Evolutionary conservation across 2,797 vertebrate genomes (phyloP).

Genomic region (Knipowitschia caucasica): DNA sequence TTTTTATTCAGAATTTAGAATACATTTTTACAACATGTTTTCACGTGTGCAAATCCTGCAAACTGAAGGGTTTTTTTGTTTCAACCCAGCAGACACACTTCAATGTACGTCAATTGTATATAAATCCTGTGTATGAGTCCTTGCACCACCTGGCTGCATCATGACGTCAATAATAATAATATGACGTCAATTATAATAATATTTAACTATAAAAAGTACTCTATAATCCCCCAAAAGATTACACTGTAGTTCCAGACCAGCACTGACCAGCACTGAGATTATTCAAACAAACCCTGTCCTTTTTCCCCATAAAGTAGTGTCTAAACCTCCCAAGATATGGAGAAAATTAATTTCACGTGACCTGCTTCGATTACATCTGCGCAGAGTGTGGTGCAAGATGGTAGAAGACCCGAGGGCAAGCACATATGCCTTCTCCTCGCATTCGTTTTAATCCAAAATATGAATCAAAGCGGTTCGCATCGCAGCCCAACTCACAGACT

Average conservation of each 20-base stretch:
- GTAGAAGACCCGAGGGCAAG: not conserved
- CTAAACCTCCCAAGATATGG: conserved; percentile 2
- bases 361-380: conserved; percentile 7
- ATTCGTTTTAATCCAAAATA: not conserved
- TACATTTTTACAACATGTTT: no score
- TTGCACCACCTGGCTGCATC: not conserved
- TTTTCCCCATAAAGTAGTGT: conserved; percentile 1
- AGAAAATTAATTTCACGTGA: conserved; percentile 7
- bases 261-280: not conserved
- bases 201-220: no score
- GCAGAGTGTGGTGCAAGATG: not conserved
- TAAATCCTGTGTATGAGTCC: not conserved
- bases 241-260: conserved; percentile 1
- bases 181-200: not conserved
- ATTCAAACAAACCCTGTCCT: conserved; percentile 1
- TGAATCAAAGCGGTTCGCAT: not conserved
- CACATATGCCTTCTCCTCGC: not conserved
- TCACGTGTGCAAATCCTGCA: no score
- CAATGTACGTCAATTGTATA: no score
- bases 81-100: no score
- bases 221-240: conserved; percentile 7
- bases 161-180: not conserved
- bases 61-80: no score
- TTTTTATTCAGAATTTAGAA: no score
- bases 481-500: not conserved